Evolutionary conservation across 2,797 vertebrate species (phyloP).

Genomic region (Acrossocheilus fasciatus): DNA sequence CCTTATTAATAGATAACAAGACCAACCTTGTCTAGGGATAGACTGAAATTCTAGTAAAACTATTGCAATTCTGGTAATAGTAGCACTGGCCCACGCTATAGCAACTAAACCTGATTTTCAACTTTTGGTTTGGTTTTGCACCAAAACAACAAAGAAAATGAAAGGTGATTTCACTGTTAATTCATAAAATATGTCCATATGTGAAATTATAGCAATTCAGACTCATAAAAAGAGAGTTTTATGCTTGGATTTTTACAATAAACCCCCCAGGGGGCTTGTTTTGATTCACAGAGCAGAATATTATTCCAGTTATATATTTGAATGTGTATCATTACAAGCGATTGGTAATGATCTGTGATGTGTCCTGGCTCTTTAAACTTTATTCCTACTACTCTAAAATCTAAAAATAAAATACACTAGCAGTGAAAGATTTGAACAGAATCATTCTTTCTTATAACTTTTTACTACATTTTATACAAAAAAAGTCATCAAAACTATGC

Average conservation of each 20-base stretch:
- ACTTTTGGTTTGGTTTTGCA: slow-evolving; percentile 4
- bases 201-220: slow-evolving; percentile 56
- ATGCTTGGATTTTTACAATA: slow-evolving; percentile 44
- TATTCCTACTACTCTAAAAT: not conserved
- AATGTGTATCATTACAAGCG: slow-evolving; percentile 47
- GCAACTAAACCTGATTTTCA: slow-evolving; percentile 5
- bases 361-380: slow-evolving; percentile 54
- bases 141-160: not conserved
- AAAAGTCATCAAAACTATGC: not conserved
- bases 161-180: slow-evolving; percentile 51
- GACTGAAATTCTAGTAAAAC: not conserved
- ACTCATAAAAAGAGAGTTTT: slow-evolving; percentile 56
- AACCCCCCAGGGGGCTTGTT: slow-evolving; percentile 49
- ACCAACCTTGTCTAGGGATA: not conserved
- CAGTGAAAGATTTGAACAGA: not conserved
- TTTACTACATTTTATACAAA: not conserved
- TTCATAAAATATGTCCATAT: slow-evolving; percentile 57
- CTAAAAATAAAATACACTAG: slow-evolving; percentile 15
- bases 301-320: slow-evolving; percentile 57
- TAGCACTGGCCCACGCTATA: not conserved
- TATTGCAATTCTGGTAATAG: not conserved
- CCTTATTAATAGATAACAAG: not conserved
- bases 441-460: not conserved
- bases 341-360: slow-evolving; percentile 51
- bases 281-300: slow-evolving; percentile 54